Conservation (phyloP, 2,888 invertebrate species). For the Ennomos fuscantarius region DNA sequence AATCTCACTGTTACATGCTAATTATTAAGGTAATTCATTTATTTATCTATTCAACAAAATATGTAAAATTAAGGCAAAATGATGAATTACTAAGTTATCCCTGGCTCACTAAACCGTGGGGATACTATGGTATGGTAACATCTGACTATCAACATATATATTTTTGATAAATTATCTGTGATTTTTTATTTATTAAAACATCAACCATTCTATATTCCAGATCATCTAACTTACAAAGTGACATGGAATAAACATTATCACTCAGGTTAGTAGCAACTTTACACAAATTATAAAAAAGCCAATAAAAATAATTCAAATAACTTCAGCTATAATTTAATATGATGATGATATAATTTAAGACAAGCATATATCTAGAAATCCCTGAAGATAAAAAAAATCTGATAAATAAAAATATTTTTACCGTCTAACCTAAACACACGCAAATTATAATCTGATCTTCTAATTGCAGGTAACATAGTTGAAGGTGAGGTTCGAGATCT, state of each 20-base stretch:
- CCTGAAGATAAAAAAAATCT: slow-evolving; percentile 34
- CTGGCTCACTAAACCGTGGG: slow-evolving; percentile 55
- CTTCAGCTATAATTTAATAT: slow-evolving; percentile 8
- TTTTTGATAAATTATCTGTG: too few species aligned
- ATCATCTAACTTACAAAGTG: too few species aligned
- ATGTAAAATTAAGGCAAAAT: slow-evolving; percentile 34
- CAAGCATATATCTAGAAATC: slow-evolving; percentile 42
- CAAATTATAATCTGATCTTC: too few species aligned
- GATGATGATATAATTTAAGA: slow-evolving; percentile 39
- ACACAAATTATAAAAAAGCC: too few species aligned
- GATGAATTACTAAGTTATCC: slow-evolving; percentile 69
- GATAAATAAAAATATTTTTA: slow-evolving; percentile 5
- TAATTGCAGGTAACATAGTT: too few species aligned
- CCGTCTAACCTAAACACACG: too few species aligned
- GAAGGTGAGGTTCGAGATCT: too few species aligned
- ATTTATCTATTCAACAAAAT: not conserved
- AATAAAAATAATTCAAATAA: too few species aligned
- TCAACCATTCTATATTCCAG: too few species aligned
- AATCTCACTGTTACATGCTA: too few species aligned
- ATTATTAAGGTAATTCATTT: slow-evolving; percentile 1
- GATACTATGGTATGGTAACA: slow-evolving; percentile 41
- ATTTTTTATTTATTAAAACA: too few species aligned
- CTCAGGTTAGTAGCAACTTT: not conserved
- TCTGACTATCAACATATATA: slow-evolving; percentile 41
- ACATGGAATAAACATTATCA: slow-evolving; percentile 1